Evolutionary conservation across 2,797 vertebrate species (phyloP), one percentile per base, ranked within the genome.

Genomic region (Sylvia borin): DNA sequence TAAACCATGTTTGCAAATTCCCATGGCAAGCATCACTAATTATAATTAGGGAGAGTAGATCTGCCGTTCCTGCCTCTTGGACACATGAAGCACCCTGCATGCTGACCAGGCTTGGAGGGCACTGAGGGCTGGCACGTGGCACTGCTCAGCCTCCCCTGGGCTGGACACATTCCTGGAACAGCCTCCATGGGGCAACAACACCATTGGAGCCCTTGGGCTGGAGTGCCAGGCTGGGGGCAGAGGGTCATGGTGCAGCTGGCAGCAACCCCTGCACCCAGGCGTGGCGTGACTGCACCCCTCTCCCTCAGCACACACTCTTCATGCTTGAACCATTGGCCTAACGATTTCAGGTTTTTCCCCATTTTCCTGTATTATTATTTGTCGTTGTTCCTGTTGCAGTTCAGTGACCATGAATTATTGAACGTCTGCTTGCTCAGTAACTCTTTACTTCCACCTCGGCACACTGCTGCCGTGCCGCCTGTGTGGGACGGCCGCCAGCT

Each of bases 381-480:
- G 84, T 91, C 61, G 16, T 88, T 26, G 82, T 91, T 96, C 85
- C 91, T 82, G 87, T 94, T 88, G 74, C 94, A 92, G 95, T 93
- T 96, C 96, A 96, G 91, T 94, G 91, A 86, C 96, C 93, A 87
- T 94, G 93, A 96, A 95, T 96, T 96, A 96, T 84, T 89, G 92
- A 91, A 50, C 27, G 93, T 84, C 96, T 96, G 96, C 93, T 90
- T 64, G 78, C 84, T 90, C 95, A 70, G 90, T 74, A 89, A 90
- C 90, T 93, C 86, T 80, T 95, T 93, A 94, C 65, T 95, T 96
- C 92, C 95, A 93, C 72, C 82, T 91, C 58, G 18, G 75, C 95
- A 72, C 90, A 48, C 84, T 64, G 81, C 88, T 36, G 92, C 77
- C 62, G 1, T 16, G 22, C 48, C 2, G 70, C 15, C 8, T 17